Evolutionary conservation across 2,113 vertebrate genomes (phyloP).

Genomic region (Sula dactylatra): DNA sequence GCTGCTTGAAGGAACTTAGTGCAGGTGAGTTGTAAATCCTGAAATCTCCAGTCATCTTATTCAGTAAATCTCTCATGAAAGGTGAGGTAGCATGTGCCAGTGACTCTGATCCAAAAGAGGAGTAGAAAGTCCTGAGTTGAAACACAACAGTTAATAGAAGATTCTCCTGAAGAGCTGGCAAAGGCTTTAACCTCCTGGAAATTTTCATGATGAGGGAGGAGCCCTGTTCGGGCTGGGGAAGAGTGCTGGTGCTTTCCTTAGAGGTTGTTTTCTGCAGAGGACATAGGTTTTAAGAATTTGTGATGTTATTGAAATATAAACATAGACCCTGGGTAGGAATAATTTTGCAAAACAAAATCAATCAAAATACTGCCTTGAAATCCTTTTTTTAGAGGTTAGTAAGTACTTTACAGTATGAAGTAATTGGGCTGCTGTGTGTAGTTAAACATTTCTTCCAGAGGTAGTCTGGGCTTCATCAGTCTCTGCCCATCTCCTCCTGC

Average conservation of each 20-base stretch:
- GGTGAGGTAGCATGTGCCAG: background rate
- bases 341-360: conserved; percentile 7
- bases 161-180: background rate
- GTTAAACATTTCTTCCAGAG: background rate
- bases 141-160: background rate
- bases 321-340: background rate
- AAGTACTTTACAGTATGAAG: background rate
- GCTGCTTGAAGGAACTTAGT: background rate
- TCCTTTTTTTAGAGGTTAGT: background rate
- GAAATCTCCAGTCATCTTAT: background rate
- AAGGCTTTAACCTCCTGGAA: background rate
- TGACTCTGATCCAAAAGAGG: background rate
- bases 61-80: background rate
- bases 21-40: background rate
- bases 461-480: background rate
- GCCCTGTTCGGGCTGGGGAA: background rate
- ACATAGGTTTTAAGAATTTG: background rate
- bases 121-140: background rate
- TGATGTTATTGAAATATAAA: background rate
- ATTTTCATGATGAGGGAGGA: background rate
- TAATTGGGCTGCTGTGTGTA: background rate
- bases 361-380: background rate
- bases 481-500: background rate
- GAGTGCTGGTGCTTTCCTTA: background rate
- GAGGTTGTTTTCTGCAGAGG: background rate